Percentiles rank a stretch among this genome's conserved stretches.
Evolutionary conservation across 1,140 invertebrate species (phyloP).

Genomic region (Hydropsyche tenuis): DNA sequence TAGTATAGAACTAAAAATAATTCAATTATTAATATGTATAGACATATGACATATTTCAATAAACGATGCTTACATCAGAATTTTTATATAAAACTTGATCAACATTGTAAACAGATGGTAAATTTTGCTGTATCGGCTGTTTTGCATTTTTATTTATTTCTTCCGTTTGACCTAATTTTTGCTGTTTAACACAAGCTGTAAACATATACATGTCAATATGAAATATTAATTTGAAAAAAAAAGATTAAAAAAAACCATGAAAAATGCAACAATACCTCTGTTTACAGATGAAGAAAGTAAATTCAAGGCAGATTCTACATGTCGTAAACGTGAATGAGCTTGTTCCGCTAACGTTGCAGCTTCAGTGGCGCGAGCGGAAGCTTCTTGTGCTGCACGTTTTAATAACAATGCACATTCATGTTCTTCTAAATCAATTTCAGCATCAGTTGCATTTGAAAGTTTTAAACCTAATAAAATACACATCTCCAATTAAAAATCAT

Average conservation of each 20-base stretch:
- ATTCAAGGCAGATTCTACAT: constrained; percentile 31
- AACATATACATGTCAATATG: not conserved
- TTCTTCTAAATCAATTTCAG: constrained; percentile 26
- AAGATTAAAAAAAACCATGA: constrained; percentile 14
- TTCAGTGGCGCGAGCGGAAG: constrained; percentile 32
- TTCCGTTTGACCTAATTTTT: constrained; percentile 14
- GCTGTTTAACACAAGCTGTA: constrained; percentile 20
- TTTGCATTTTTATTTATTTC: not conserved
- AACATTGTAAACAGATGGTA: not conserved
- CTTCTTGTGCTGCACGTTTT: constrained; percentile 23
- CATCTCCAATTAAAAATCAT: too few relatives aligned
- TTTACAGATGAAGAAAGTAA: constrained; percentile 24
- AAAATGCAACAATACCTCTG: constrained; percentile 16
- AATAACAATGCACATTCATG: constrained; percentile 23
- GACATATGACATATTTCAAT: too few relatives aligned
- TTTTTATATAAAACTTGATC: not conserved
- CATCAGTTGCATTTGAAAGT: not conserved
- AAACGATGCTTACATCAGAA: constrained; percentile 1
- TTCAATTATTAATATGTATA: too few relatives aligned
- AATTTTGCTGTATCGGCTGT: not conserved
- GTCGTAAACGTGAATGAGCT: constrained; percentile 29
- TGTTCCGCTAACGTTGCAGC: constrained; percentile 20
- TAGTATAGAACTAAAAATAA: not conserved
- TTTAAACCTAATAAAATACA: not conserved
- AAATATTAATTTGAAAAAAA: not conserved